phyloP scores from a whole-genome alignment of 2,888 invertebrate species.

The Cheilosia variabilis region DNA sequence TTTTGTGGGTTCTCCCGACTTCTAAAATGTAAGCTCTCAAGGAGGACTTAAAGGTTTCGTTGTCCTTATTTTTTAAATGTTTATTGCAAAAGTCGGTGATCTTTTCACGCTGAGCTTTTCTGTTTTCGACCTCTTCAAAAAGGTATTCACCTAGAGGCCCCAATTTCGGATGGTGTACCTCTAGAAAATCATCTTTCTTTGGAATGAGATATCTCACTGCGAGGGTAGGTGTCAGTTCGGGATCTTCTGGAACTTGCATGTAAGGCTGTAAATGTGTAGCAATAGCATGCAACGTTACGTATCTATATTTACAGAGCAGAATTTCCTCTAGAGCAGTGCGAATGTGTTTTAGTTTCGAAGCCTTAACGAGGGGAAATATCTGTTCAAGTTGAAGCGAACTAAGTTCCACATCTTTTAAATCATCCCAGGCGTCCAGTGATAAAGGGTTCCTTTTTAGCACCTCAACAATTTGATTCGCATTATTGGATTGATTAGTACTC shows the following conservation, averaged over 20 bases:
- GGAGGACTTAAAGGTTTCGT: not conserved
- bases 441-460: no score
- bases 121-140: not conserved
- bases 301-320: not conserved
- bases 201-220: conserved; percentile 4
- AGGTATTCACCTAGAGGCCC: conserved; percentile 1
- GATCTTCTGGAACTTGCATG: not conserved
- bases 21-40: not conserved
- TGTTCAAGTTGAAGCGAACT: not conserved
- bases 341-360: not conserved
- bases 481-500: no score
- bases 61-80: not conserved
- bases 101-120: not conserved
- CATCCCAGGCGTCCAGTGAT: not conserved
- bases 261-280: not conserved
- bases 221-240: not conserved
- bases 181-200: not conserved
- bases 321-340: not conserved
- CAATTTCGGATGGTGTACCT: not conserved
- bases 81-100: not conserved
- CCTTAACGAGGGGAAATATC: not conserved
- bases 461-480: no score
- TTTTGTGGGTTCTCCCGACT: not conserved
- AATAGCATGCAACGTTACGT: not conserved
- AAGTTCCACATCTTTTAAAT: not conserved